phyloP scores from a whole-genome alignment of 1,140 invertebrate genomes.

The Lanistes nyassanus region DNA sequence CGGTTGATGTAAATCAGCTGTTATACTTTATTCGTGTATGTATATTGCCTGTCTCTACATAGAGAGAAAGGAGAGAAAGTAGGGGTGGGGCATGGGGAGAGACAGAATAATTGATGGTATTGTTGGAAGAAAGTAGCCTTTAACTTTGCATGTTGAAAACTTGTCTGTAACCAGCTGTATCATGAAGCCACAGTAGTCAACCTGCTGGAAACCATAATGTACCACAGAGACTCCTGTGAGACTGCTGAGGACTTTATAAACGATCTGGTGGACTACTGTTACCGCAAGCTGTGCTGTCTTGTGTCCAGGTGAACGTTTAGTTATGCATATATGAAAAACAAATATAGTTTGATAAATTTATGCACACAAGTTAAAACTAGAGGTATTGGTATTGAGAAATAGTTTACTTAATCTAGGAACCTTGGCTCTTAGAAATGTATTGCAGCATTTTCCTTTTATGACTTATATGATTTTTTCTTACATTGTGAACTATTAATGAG shows the following conservation, averaged over 20 bases:
- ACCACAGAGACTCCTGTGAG: conserved; percentile 63
- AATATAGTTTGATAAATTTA: too few species aligned
- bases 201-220: conserved; percentile 66
- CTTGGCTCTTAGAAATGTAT: too few species aligned
- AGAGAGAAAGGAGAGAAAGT: background rate
- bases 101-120: background rate
- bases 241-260: conserved; percentile 59
- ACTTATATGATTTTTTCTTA: too few species aligned
- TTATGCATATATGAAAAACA: too few species aligned
- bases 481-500: too few species aligned
- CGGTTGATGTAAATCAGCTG: too few species aligned
- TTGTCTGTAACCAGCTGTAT: conserved; percentile 56
- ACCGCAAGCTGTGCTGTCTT: conserved; percentile 63
- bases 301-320: conserved; percentile 52
- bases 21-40: background rate
- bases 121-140: background rate
- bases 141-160: background rate
- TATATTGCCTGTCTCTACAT: background rate
- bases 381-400: too few species aligned
- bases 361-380: too few species aligned
- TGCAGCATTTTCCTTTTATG: too few species aligned
- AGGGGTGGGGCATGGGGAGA: background rate
- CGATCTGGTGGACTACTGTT: conserved; percentile 66
- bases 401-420: too few species aligned
- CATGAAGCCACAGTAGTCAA: conserved; percentile 66